phyloP scores from a whole-genome alignment of 2,113 vertebrate genomes.

The Haplochromis vanheusdeni region DNA sequence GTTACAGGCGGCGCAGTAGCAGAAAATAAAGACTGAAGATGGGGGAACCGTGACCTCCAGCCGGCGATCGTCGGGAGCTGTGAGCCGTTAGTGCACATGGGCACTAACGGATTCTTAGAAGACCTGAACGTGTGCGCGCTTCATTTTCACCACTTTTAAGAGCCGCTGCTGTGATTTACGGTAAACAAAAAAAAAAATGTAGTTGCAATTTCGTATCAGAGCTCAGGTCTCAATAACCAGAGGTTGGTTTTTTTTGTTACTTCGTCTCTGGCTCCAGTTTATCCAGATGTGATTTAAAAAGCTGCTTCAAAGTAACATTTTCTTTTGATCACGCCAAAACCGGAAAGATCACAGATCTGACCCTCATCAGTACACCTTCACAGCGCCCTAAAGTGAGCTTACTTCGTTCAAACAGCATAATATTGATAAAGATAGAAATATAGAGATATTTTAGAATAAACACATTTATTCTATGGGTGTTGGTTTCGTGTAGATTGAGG shows the following conservation, averaged over 20 bases:
- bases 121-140: neutral
- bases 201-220: neutral
- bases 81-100: neutral
- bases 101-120: neutral
- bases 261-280: neutral
- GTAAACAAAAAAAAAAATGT: neutral
- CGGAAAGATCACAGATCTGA: conserved; percentile 1
- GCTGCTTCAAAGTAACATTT: neutral
- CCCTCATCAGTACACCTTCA: neutral
- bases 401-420: neutral
- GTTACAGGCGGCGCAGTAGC: conserved; percentile 16
- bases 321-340: neutral
- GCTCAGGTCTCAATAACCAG: neutral
- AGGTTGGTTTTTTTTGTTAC: neutral
- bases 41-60: neutral
- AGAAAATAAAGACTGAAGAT: conserved; percentile 1
- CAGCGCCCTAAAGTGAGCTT: neutral
- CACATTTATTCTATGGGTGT: neutral
- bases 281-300: neutral
- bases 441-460: neutral
- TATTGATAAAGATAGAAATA: neutral
- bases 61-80: neutral
- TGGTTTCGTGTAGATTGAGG: neutral
- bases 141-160: neutral
- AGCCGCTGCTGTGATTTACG: neutral